phyloP scores from a whole-genome alignment of 92 coral and sea anemone species.

The Nematostella vectensis region DNA sequence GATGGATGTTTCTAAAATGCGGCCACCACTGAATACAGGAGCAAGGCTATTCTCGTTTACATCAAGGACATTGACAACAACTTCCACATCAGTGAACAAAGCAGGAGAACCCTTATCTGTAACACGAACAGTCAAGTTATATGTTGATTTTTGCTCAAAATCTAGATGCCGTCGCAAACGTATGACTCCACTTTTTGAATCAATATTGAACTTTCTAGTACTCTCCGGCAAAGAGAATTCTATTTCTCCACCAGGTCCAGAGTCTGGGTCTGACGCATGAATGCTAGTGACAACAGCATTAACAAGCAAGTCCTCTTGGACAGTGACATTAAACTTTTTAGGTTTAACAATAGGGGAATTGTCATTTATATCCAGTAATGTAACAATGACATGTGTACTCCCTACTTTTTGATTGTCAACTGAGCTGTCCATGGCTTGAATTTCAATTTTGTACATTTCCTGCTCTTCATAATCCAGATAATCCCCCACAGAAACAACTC shows the following conservation, averaged over 20 bases:
- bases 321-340: slow-evolving; percentile 34
- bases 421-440: slow-evolving; percentile 75
- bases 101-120: slow-evolving; percentile 64
- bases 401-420: slow-evolving; percentile 35
- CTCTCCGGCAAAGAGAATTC: slow-evolving; percentile 21
- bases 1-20: slow-evolving; percentile 37
- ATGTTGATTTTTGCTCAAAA: slow-evolving; percentile 34
- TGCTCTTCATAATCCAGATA: slow-evolving; percentile 72
- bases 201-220: slow-evolving; percentile 68
- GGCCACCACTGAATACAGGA: slow-evolving; percentile 41
- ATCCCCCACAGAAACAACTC: slow-evolving; percentile 50
- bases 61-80: slow-evolving; percentile 52
- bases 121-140: slow-evolving; percentile 70
- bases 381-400: slow-evolving; percentile 40
- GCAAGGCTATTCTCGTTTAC: slow-evolving; percentile 59
- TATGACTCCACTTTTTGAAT: slow-evolving; percentile 67
- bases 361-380: slow-evolving; percentile 69
- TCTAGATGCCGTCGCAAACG: slow-evolving; percentile 58
- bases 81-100: slow-evolving; percentile 39
- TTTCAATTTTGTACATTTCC: slow-evolving; percentile 39
- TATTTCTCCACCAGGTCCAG: slow-evolving; percentile 66
- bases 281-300: slow-evolving; percentile 70
- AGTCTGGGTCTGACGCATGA: slow-evolving; percentile 70
- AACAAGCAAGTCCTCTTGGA: slow-evolving; percentile 64
- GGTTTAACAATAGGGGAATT: slow-evolving; percentile 67